Conservation (phyloP, 35 echinoderm and acorn worm genomes). For the Ptychodera flava region DNA sequence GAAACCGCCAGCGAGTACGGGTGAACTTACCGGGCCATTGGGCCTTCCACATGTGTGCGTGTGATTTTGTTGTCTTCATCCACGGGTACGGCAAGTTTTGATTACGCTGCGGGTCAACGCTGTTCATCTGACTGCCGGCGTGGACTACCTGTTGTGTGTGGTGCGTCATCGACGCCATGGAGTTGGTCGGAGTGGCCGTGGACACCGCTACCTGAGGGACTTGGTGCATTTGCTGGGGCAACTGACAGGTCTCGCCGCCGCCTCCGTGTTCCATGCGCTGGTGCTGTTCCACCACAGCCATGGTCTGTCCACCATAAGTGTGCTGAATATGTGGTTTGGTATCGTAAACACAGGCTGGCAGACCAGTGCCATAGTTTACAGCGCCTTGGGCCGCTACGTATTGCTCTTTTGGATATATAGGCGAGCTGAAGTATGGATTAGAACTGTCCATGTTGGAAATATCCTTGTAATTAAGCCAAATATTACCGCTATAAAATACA, state of each 20-base stretch:
- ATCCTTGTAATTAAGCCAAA: not conserved
- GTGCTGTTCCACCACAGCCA: conserved; percentile 44
- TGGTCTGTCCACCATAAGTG: conserved; percentile 37
- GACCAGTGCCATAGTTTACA: conserved; percentile 35
- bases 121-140: conserved; percentile 12
- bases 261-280: conserved; percentile 7
- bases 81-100: conserved; percentile 57
- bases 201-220: not conserved
- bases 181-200: conserved; percentile 15
- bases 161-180: conserved; percentile 6
- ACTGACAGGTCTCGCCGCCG: not conserved
- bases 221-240: conserved; percentile 10
- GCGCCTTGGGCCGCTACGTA: not conserved
- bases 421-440: not conserved
- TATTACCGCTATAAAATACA: not conserved
- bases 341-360: conserved; percentile 49
- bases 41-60: conserved; percentile 73
- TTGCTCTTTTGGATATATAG: not conserved
- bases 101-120: not conserved
- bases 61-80: conserved; percentile 80
- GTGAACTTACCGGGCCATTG: conserved; percentile 73
- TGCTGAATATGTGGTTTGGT: conserved; percentile 24
- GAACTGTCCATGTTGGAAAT: not conserved
- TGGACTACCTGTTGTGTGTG: conserved; percentile 12
- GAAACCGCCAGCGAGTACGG: too few relatives aligned